These are phyloP conservation scores for Monochamus saltuarius DNA, from an alignment of 1,140 invertebrate genomes.

Conservation along the genomic window DNA sequence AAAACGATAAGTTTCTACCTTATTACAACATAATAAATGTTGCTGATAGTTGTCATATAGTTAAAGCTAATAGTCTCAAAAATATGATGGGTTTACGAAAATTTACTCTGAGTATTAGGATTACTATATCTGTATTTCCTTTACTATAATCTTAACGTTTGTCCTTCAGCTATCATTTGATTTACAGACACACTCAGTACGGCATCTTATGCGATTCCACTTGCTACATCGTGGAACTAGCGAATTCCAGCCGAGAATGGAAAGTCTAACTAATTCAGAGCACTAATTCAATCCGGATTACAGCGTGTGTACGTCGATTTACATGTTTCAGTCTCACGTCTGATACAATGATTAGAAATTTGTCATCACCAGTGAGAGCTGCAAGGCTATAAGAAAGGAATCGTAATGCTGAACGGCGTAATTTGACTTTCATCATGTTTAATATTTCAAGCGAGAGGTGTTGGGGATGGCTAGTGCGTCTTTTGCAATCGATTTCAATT, in stretches of 20 bases:
- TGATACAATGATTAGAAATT: conserved; percentile 21
- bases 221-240: conserved; percentile 12
- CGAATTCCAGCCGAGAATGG: conserved; percentile 21
- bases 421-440: not conserved
- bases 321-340: conserved; percentile 21
- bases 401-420: not conserved
- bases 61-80: too few relatives aligned
- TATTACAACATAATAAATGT: too few relatives aligned
- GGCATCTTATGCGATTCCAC: conserved; percentile 25
- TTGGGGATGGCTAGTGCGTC: too few relatives aligned
- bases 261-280: conserved; percentile 24
- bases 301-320: conserved; percentile 10
- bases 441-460: not conserved
- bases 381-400: too few relatives aligned
- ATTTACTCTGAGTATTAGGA: too few relatives aligned
- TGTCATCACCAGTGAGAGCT: conserved; percentile 4
- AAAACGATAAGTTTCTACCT: too few relatives aligned
- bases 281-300: conserved; percentile 22
- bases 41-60: too few relatives aligned
- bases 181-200: not conserved
- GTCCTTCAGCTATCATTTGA: too few relatives aligned
- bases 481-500: too few relatives aligned
- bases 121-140: too few relatives aligned
- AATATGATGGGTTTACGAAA: too few relatives aligned
- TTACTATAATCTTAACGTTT: too few relatives aligned